A percentile compares a stretch with the other conserved stretches of the same genome.
phyloP scores from a whole-genome alignment of 1,140 invertebrate genomes.

The Rhyacophila brunnea region DNA sequence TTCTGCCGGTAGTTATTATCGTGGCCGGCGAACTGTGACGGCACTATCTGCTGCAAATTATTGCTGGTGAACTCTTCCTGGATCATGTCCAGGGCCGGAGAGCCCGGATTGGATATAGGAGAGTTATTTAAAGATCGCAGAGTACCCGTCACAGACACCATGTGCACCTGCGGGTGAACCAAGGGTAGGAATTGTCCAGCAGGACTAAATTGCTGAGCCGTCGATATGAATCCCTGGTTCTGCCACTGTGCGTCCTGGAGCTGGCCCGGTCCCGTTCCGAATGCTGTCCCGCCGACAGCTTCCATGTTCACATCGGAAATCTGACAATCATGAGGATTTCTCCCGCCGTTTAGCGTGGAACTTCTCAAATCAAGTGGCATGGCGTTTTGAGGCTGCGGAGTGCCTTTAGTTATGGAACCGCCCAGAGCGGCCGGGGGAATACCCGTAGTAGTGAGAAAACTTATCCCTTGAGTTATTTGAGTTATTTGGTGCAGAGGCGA shows the following conservation, averaged over 20 bases:
- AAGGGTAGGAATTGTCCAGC: conserved; percentile 29
- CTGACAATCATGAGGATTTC: conserved; percentile 32
- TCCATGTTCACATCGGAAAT: conserved; percentile 30
- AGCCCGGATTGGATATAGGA: conserved; percentile 59
- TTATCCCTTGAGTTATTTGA: conserved; percentile 53
- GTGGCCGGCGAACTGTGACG: conserved; percentile 7
- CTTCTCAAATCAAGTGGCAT: conserved; percentile 54
- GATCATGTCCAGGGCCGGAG: conserved; percentile 80
- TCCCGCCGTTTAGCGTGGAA: conserved; percentile 33
- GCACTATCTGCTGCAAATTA: conserved; percentile 20
- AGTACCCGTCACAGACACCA: conserved; percentile 41
- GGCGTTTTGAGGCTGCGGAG: conserved; percentile 51
- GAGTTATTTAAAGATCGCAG: conserved; percentile 60
- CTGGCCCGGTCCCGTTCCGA: conserved; percentile 7
- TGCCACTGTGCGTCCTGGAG: conserved; percentile 14
- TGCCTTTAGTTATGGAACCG: conserved; percentile 76
- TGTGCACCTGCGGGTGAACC: conserved; percentile 47
- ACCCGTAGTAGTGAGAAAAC: conserved; percentile 59
- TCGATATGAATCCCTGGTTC: conserved; percentile 12
- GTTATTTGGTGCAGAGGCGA: conserved; percentile 48
- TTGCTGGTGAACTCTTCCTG: conserved; percentile 71
- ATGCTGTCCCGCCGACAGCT: conserved; percentile 1
- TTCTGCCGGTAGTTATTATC: conserved; percentile 10
- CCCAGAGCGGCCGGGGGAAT: conserved; percentile 39
- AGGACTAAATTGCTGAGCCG: conserved; percentile 15